A percentile compares a stretch with the other conserved stretches of the same genome.
Evolutionary conservation across 1,140 invertebrate genomes (phyloP).

Genomic region (Zaprionus taronus): DNA sequence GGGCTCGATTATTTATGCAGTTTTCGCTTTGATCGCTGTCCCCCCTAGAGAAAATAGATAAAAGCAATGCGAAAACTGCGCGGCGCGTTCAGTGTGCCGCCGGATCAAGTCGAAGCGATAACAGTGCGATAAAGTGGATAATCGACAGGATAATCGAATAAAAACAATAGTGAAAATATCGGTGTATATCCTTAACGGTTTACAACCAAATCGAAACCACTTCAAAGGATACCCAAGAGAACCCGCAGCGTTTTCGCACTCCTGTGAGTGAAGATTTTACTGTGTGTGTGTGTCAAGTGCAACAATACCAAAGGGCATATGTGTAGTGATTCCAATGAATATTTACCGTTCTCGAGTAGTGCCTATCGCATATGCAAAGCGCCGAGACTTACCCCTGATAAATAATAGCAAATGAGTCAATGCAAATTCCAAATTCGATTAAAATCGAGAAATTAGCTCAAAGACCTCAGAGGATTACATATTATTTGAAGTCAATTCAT

Average conservation of each 20-base stretch:
- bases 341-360: not conserved
- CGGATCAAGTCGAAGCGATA: slow-evolving; percentile 63
- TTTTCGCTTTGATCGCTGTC: slow-evolving; percentile 19
- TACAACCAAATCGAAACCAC: not conserved
- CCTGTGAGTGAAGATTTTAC: not conserved
- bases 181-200: not conserved
- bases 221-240: slow-evolving; percentile 5
- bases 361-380: slow-evolving; percentile 16
- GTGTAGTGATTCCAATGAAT: slow-evolving; percentile 13
- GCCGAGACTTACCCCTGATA: not conserved
- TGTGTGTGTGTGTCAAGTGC: slow-evolving; percentile 23
- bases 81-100: slow-evolving; percentile 70
- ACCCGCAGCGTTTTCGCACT: not conserved
- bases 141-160: slow-evolving; percentile 14
- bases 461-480: not conserved
- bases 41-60: slow-evolving; percentile 44
- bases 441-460: not conserved
- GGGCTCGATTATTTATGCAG: slow-evolving; percentile 63
- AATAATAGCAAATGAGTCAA: not conserved
- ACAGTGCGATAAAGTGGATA: slow-evolving; percentile 30
- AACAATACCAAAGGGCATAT: not conserved
- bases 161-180: not conserved
- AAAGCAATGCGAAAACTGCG: slow-evolving; percentile 52
- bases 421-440: not conserved
- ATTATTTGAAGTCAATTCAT: too few species aligned